Base-by-base conservation (phyloP, 2,113 vertebrate genomes). In the Cacatua alba region DNA sequence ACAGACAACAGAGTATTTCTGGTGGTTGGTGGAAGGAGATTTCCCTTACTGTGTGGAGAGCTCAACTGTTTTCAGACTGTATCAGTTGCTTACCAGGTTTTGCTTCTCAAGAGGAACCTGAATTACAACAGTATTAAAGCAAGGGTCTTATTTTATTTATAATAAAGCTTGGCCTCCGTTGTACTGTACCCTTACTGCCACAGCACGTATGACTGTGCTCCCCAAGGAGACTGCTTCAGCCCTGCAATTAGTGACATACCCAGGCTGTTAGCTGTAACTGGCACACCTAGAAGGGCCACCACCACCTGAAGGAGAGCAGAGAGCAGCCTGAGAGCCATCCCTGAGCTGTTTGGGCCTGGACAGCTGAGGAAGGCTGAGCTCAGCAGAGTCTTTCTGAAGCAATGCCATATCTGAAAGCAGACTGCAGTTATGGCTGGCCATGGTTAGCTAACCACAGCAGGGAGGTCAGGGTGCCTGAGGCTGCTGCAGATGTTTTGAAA, bases 141-240 rank as follows among this genome's bases (percentile, higher is more conserved):
- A 81, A 52, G 10, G 17, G 3, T 37, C 53, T 52, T 41, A 17
- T 28, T 41, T 69, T 60, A 60, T 53, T 86, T 53, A 28, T 31
- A 48, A 6, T 31, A 67, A 43, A 89, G 26, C 52, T 74, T 41
- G 72, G 49, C 60, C 46, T 41, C n/a, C 7, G 2, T 60, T 39
- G 41, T 11, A 17, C 29, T 13, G 13, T 79, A 41, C 21, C 62
- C n/a, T 71, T 15, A 11, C n/a, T 72, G 33, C 33, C 26, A 31
- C 7, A 71, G 43, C 33, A 43, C 0, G 0, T 9, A 5, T 7
- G 19, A 37, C 62, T 20, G 75, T 33, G 3, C 10, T 19, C 24
- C 59, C 33, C 26, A 11, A 10, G 37, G n/a, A n/a, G 24, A 17
- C 7, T 51, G 20, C 43, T 41, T 71, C 21, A 46, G 35, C 31